Conservation (phyloP, 2,797 vertebrate species). For the Alca torda region DNA sequence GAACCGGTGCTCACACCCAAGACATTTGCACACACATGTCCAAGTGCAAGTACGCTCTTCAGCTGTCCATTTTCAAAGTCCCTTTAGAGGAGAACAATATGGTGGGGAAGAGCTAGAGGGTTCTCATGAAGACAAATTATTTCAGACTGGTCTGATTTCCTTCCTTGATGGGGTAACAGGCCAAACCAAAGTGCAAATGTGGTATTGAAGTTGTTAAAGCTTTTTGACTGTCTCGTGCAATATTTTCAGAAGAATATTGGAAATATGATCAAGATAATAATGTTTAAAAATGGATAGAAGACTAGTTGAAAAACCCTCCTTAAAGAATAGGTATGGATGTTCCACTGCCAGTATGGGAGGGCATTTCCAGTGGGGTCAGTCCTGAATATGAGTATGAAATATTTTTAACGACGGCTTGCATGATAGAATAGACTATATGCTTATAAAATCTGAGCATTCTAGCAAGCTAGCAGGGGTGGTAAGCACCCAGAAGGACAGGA, state of each 20-base stretch:
- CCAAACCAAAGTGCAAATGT: neutral
- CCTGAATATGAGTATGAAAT: neutral
- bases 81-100: neutral
- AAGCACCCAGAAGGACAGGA: neutral
- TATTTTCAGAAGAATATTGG: neutral
- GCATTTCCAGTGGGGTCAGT: neutral
- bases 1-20: accelerated
- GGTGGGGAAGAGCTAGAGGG: neutral
- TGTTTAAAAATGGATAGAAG: neutral
- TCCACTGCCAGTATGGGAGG: neutral
- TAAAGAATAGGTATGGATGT: neutral
- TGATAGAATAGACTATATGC: neutral
- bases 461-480: neutral
- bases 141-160: neutral
- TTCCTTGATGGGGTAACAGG: neutral
- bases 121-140: neutral
- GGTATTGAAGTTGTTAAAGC: neutral
- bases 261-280: neutral
- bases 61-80: neutral
- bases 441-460: neutral
- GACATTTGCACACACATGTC: neutral
- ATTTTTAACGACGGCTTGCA: neutral
- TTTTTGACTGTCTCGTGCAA: neutral
- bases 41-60: neutral
- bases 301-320: neutral